Evolutionary conservation across 2,888 invertebrate species (phyloP).

Genomic region (Merodon equestris): DNA sequence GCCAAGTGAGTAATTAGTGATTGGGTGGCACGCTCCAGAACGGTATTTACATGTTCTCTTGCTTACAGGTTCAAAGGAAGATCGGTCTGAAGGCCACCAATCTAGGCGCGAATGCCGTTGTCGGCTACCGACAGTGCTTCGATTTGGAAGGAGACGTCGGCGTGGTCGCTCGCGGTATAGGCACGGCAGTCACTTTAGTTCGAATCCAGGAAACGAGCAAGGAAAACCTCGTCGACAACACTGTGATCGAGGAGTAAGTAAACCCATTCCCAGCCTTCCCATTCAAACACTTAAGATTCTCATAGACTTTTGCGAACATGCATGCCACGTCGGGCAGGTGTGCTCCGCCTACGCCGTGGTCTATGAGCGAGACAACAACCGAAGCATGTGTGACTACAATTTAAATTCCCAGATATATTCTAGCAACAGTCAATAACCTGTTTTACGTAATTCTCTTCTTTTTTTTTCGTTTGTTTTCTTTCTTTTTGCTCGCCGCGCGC

Average conservation of each 20-base stretch:
- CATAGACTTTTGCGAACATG: not conserved
- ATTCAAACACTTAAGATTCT: constrained; percentile 17
- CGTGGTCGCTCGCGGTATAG: constrained; percentile 96
- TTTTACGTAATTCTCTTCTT: constrained; percentile 50
- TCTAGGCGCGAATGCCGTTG: constrained; percentile 95
- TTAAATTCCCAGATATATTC: constrained; percentile 1
- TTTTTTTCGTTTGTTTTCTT: constrained; percentile 47
- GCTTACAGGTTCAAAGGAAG: constrained; percentile 89
- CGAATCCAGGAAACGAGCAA: constrained; percentile 80
- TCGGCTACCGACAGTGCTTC: constrained; percentile 96
- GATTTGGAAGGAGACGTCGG: constrained; percentile 98
- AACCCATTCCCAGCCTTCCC: not conserved
- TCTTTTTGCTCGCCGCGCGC: constrained; percentile 36
- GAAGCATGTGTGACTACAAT: constrained; percentile 22
- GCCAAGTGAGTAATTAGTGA: constrained; percentile 82
- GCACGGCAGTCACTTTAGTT: constrained; percentile 89
- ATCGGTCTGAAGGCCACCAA: constrained; percentile 96
- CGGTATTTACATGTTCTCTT: not conserved
- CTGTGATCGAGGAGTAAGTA: constrained; percentile 83
- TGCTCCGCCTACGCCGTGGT: constrained; percentile 8
- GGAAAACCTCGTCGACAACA: constrained; percentile 77
- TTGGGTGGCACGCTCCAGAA: no score
- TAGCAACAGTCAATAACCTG: constrained; percentile 27
- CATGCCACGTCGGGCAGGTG: constrained; percentile 3
- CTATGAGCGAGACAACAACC: constrained; percentile 7